phyloP scores from a whole-genome alignment of 2,797 vertebrate species.

The Catostomus latipinnis region DNA sequence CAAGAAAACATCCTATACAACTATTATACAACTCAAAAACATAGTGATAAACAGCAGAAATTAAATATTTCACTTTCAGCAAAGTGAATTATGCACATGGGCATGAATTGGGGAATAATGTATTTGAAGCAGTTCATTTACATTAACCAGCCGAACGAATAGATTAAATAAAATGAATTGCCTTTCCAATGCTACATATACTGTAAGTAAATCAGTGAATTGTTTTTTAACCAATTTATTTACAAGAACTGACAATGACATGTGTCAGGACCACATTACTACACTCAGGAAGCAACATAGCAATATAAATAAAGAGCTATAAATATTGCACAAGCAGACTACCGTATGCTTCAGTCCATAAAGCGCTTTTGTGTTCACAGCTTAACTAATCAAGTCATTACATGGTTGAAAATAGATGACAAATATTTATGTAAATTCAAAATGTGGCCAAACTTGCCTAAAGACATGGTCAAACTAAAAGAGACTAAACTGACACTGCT shows the following conservation, averaged over 20 bases:
- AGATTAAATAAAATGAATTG: too few species aligned
- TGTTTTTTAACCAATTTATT: too few species aligned
- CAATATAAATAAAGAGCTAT: constrained; percentile 23
- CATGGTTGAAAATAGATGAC: constrained; percentile 27
- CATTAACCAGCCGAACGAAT: too few species aligned
- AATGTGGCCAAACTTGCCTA: constrained; percentile 34
- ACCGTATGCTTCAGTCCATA: constrained; percentile 6
- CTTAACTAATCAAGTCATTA: constrained; percentile 24
- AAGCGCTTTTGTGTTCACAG: constrained; percentile 20
- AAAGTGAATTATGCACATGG: too few species aligned
- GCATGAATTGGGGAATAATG: too few species aligned
- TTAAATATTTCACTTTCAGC: too few species aligned
- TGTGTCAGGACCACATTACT: constrained; percentile 3
- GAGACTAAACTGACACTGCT: constrained; percentile 17
- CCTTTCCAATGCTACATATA: too few species aligned
- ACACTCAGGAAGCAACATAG: neutral
- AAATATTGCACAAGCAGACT: neutral
- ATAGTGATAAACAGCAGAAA: too few species aligned
- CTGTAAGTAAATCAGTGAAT: too few species aligned
- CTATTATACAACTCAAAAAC: too few species aligned
- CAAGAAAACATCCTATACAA: too few species aligned
- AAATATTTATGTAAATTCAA: constrained; percentile 19
- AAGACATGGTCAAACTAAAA: constrained; percentile 18
- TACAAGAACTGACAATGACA: neutral
- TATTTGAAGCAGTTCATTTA: too few species aligned